Base-by-base conservation (phyloP, 1,140 invertebrate species). In the Dendroctonus ponderosae region DNA sequence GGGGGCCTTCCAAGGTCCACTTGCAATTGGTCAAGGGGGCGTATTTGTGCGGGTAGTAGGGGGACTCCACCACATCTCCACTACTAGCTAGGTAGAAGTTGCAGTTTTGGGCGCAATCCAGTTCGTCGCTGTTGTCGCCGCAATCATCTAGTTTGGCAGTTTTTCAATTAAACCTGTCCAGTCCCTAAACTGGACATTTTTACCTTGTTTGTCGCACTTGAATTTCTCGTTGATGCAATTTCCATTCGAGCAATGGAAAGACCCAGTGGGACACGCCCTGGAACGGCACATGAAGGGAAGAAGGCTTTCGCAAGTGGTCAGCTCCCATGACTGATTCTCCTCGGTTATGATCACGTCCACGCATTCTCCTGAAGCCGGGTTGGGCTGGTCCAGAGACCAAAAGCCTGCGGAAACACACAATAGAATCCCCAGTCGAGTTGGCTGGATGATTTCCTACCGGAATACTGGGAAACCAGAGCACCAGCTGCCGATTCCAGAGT, bases 1-100 rank as follows among this genome's bases (percentile, higher is more conserved):
- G 88, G 5, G 95, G 95, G 38, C 94, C 95, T 83, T 98, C 96
- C 51, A 99, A 82, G 0, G 95, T 97, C 96, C 96, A 98, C 81
- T 96, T 96, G 79, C 96, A 98, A 75, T 97, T 93, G 60, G 89
- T 89, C 56, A 96, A 86, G 3, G 93, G 85, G 59, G 86, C 85
- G 78, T 98, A 98, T 75, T 94, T 93, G 72, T 94, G 91, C 2
- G 96, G 95, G 80, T 96, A 97, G 77, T 94, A 95, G 0, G 93
- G 92, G 70, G 93, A 95, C 78, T 96, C 92, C 15, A 99, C 91
- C 5, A 94, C 91, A 79, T 97, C 96, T n/a, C 92, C 93, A 73
- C 92, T 93, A 69, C 92, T 94, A 9, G 91, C 93, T 85, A 96
- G 91, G 74, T 97, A 94, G 77, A 86, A 96, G 76, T 96, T 91